These are phyloP conservation scores for Acanthornis magna DNA, from an alignment of 2,797 vertebrate species.

Conservation along the genomic window DNA sequence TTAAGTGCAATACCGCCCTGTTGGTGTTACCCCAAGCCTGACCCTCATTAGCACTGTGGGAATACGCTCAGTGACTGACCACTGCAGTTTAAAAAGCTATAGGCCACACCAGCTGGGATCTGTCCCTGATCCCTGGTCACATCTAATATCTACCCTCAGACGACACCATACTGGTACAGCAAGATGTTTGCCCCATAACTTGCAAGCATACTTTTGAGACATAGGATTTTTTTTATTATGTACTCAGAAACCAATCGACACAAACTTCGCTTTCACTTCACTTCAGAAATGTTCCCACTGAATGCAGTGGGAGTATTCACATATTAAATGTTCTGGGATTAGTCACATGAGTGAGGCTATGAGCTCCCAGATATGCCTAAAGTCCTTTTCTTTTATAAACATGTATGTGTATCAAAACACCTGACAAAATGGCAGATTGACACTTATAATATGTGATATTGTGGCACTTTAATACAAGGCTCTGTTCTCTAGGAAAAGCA, in stretches of 20 bases:
- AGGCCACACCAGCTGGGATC: not conserved
- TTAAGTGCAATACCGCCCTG: not conserved
- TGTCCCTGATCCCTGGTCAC: not conserved
- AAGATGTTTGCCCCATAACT: not conserved
- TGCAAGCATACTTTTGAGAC: not conserved
- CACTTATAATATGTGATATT: not conserved
- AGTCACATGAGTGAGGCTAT: not conserved
- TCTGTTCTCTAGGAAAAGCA: not conserved
- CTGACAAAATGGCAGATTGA: not conserved
- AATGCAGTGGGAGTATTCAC: not conserved
- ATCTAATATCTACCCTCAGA: not conserved
- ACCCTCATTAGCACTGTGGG: not conserved
- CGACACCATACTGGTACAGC: not conserved
- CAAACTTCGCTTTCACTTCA: not conserved
- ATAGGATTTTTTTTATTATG: not conserved
- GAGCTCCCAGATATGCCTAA: not conserved
- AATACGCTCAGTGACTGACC: not conserved
- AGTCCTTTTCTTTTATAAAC: not conserved
- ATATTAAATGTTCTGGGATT: not conserved
- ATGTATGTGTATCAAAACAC: fast-evolving
- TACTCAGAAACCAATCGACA: not conserved
- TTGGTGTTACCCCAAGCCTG: not conserved
- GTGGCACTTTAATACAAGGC: not conserved
- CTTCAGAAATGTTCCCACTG: not conserved
- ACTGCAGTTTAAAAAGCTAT: not conserved